These are phyloP conservation scores for Dinomys branickii DNA, from an alignment of 2,113 vertebrate species.

Conservation along the genomic window DNA sequence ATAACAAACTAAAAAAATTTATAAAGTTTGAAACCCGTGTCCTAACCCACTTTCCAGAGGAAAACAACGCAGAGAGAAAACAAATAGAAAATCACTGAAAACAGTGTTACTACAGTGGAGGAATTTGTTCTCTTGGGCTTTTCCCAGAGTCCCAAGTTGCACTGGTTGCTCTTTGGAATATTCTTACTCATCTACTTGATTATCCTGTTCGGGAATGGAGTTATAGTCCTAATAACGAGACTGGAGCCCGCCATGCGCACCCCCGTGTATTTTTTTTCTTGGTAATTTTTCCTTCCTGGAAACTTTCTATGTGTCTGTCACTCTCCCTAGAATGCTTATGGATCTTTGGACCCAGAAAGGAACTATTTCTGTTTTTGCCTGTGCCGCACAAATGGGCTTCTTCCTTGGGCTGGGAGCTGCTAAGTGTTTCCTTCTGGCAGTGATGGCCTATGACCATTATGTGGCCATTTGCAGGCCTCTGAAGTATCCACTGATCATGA, in stretches of 20 bases:
- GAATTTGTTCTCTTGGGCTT: slow-evolving; percentile 65
- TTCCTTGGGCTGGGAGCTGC: background rate
- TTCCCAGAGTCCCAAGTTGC: slow-evolving; percentile 28
- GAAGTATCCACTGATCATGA: slow-evolving; percentile 1
- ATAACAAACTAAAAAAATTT: background rate
- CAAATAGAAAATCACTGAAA: background rate
- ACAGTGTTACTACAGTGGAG: background rate
- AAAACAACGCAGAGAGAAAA: background rate
- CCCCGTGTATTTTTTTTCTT: slow-evolving; percentile 42
- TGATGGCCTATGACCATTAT: slow-evolving; percentile 35
- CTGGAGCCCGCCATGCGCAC: background rate
- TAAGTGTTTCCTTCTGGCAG: slow-evolving; percentile 2
- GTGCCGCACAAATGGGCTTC: slow-evolving; percentile 51
- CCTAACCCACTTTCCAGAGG: background rate
- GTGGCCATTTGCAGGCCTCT: slow-evolving; percentile 46
- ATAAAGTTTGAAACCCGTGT: background rate
- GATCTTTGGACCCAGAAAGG: slow-evolving; percentile 31
- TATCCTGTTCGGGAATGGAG: slow-evolving; percentile 43
- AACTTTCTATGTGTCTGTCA: slow-evolving; percentile 52
- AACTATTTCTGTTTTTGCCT: background rate
- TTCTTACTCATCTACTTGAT: slow-evolving; percentile 38
- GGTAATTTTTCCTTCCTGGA: slow-evolving; percentile 59
- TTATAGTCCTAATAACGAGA: slow-evolving; percentile 33
- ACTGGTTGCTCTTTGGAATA: slow-evolving; percentile 42
- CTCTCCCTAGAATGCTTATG: slow-evolving; percentile 66